Percentiles rank a stretch among this genome's conserved stretches.
Conservation (phyloP, 2,113 vertebrate genomes). For the Gyps fulvus region DNA sequence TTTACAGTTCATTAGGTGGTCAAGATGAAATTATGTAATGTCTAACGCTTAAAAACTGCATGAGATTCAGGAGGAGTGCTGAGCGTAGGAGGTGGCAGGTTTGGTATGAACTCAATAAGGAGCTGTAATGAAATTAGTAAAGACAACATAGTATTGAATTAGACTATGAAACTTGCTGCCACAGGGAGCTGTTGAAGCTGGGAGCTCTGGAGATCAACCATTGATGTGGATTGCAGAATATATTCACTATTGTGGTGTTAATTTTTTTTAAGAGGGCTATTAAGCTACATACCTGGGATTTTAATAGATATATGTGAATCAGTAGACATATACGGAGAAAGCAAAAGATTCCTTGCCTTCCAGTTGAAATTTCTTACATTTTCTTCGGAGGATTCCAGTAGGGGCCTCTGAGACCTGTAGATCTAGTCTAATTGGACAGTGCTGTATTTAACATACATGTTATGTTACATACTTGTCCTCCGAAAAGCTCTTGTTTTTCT, state of each 20-base stretch:
- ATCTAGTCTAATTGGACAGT: background rate
- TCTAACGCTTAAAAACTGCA: background rate
- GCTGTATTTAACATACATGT: background rate
- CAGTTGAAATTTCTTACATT: background rate
- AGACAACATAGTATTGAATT: background rate
- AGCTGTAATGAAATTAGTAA: constrained; percentile 11
- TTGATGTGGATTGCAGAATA: background rate
- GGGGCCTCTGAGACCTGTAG: background rate
- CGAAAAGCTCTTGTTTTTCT: background rate
- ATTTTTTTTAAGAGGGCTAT: background rate
- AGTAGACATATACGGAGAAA: background rate
- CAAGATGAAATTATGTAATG: background rate
- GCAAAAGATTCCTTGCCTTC: background rate
- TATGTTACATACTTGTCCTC: background rate
- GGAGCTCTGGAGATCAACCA: background rate
- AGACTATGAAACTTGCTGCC: background rate
- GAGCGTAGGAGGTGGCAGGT: background rate
- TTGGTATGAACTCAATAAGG: background rate
- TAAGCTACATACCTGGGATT: background rate
- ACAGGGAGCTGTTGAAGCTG: background rate
- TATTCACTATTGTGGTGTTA: background rate
- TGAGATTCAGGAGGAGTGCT: background rate
- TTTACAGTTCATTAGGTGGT: constrained; percentile 35
- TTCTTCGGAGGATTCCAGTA: background rate
- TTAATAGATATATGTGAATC: background rate